Evolutionary conservation across 2,797 vertebrate species (phyloP).

Genomic region (Holocentrus rufus): DNA sequence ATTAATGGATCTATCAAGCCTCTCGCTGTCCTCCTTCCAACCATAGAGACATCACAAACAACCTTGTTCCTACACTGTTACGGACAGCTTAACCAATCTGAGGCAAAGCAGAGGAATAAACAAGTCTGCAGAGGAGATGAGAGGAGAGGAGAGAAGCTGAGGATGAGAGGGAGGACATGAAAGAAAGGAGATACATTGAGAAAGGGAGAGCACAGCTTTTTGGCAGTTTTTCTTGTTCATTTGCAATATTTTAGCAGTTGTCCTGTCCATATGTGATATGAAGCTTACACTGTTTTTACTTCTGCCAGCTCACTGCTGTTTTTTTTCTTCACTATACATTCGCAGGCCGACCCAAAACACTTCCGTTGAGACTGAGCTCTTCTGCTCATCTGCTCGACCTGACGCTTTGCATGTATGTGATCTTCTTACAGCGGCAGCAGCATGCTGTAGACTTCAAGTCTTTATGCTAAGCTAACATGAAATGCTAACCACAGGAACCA

Average conservation of each 20-base stretch:
- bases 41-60: conserved; percentile 63
- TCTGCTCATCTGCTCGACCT: conserved; percentile 23
- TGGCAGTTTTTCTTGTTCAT: conserved; percentile 8
- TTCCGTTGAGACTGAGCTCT: conserved; percentile 13
- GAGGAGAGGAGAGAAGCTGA: background rate
- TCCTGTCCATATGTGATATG: conserved; percentile 41
- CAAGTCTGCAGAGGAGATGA: conserved; percentile 37
- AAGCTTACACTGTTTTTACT: conserved; percentile 28
- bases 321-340: conserved; percentile 19
- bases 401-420: conserved; percentile 32
- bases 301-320: conserved; percentile 18
- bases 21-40: conserved; percentile 49
- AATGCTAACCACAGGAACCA: too few relatives aligned
- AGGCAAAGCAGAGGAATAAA: conserved; percentile 50
- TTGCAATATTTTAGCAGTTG: background rate
- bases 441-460: too few relatives aligned
- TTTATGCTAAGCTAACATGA: too few relatives aligned
- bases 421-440: conserved; percentile 43
- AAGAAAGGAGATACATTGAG: conserved; percentile 31
- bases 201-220: conserved; percentile 9
- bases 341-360: background rate
- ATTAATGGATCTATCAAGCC: conserved; percentile 63
- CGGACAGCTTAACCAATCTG: conserved; percentile 49
- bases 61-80: conserved; percentile 50
- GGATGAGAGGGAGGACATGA: conserved; percentile 25